Evolutionary conservation across 35 echinoderm and acorn worm genomes (phyloP).

Genomic region (Apostichopus japonicus): DNA sequence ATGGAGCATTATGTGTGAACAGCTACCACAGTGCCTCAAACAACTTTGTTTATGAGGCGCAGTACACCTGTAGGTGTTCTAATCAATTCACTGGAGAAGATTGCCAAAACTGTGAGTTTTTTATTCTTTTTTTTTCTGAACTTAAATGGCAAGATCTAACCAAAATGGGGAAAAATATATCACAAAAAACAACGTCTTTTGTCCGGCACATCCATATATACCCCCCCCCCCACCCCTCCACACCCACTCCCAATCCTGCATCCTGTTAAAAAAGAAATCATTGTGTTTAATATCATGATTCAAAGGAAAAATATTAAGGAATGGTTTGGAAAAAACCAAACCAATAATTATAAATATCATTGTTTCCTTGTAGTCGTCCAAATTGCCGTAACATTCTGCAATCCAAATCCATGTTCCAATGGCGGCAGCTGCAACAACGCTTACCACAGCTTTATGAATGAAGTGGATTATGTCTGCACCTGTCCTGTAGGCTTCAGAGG

Average conservation of each 20-base stretch:
- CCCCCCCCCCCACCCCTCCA: no score
- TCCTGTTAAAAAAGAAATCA: no score
- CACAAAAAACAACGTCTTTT: no score
- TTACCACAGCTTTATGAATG: constrained; percentile 67
- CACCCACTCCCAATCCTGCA: no score
- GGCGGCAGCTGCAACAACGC: constrained; percentile 75
- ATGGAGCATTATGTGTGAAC: constrained; percentile 69
- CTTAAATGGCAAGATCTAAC: not conserved
- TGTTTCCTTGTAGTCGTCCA: constrained; percentile 25
- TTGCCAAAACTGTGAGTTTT: constrained; percentile 49
- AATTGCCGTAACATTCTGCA: not conserved
- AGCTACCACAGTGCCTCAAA: constrained; percentile 72
- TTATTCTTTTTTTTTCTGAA: not conserved
- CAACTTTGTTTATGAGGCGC: constrained; percentile 39
- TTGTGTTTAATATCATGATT: no score
- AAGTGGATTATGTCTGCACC: constrained; percentile 73
- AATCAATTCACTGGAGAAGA: constrained; percentile 71
- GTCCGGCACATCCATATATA: no score
- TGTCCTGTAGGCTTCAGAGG: constrained; percentile 76
- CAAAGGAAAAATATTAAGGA: not conserved
- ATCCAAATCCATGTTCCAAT: constrained; percentile 56
- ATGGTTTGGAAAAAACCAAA: not conserved
- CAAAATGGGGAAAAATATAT: no score
- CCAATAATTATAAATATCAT: not conserved
- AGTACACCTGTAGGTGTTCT: constrained; percentile 77